Conservation (phyloP, 2,888 invertebrate species). For the Prosopocoilus inquinatus region DNA sequence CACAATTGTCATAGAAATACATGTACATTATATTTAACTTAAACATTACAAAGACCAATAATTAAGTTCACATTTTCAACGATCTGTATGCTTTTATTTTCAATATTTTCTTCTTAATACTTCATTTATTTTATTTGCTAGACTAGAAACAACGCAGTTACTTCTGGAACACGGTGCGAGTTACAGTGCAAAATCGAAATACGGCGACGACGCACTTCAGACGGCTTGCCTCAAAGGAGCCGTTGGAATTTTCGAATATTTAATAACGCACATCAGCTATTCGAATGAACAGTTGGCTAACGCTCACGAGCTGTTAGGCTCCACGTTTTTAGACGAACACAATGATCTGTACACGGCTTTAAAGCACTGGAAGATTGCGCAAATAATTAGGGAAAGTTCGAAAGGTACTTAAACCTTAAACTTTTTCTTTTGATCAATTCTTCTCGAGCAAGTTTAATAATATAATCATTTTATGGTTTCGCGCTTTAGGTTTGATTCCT, state of each 20-base stretch:
- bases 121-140: constrained; percentile 28
- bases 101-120: not conserved
- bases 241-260: constrained; percentile 67
- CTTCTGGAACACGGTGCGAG: constrained; percentile 78
- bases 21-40: no score
- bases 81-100: no score
- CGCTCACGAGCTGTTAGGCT: constrained; percentile 84
- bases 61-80: no score
- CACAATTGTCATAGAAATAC: no score
- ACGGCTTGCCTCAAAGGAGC: constrained; percentile 83
- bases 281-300: constrained; percentile 71
- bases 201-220: constrained; percentile 86
- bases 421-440: not conserved
- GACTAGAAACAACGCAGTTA: constrained; percentile 79
- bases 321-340: constrained; percentile 85
- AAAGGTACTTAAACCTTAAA: constrained; percentile 27
- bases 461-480: no score
- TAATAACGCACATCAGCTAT: constrained; percentile 64
- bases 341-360: constrained; percentile 72
- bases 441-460: not conserved
- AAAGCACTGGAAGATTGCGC: constrained; percentile 78
- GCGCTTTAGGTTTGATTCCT: constrained; percentile 38
- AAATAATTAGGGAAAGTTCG: constrained; percentile 57
- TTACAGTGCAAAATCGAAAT: constrained; percentile 71
- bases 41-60: no score